Evolutionary conservation across 2,888 invertebrate genomes (phyloP).

Genomic region (Dryadula phaetusa): DNA sequence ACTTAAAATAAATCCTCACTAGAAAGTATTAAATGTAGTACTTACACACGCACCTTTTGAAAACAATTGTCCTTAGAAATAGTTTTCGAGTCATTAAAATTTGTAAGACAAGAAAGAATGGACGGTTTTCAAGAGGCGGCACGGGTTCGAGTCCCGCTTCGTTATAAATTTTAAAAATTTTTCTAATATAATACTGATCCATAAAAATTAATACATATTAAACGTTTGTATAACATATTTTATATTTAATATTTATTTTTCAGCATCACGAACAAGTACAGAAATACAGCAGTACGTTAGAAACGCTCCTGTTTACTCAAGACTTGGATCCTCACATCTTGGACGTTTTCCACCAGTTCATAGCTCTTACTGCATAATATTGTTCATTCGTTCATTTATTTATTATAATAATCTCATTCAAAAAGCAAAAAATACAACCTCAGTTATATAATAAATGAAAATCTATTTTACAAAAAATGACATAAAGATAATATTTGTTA

Average conservation of each 20-base stretch:
- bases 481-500: background rate
- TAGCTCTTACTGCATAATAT: slow-evolving; percentile 90
- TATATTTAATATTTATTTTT: slow-evolving; percentile 60
- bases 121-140: no score
- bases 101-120: no score
- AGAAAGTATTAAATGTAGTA: no score
- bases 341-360: slow-evolving; percentile 98
- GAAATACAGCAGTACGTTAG: slow-evolving; percentile 97
- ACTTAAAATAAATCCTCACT: no score
- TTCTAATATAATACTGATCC: no score
- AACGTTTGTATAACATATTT: background rate
- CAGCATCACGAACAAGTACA: slow-evolving; percentile 99
- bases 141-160: no score
- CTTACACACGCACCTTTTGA: no score
- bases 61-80: no score
- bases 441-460: background rate
- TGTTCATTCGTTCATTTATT: background rate
- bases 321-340: slow-evolving; percentile 98
- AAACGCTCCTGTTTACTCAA: slow-evolving; percentile 97
- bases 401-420: background rate
- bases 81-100: no score
- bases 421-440: background rate
- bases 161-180: no score
- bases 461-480: background rate
- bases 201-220: no score